Evolutionary conservation across 1,140 invertebrate genomes (phyloP).

Genomic region (Camponotus vicinus): DNA sequence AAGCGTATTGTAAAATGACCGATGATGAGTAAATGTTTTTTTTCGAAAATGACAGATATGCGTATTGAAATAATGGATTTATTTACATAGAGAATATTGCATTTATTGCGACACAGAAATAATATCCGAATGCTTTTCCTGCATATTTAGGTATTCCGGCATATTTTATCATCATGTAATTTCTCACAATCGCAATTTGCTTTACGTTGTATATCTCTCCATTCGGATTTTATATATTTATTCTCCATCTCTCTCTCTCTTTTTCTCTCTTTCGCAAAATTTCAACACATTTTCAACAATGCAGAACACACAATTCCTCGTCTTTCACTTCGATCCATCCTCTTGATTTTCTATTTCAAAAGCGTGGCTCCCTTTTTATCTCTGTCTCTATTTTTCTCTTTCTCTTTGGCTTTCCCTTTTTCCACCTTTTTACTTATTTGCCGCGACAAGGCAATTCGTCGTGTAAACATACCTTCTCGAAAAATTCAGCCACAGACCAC

Average conservation of each 20-base stretch:
- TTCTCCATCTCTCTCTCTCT: neutral
- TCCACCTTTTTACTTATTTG: constrained; percentile 53
- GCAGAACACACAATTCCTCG: neutral
- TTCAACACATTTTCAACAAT: neutral
- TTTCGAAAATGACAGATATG: neutral
- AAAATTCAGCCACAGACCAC: constrained; percentile 18
- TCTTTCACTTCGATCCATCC: constrained; percentile 14
- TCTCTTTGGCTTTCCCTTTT: neutral
- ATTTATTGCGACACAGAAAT: neutral
- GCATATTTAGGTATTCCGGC: neutral
- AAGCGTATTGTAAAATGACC: no score
- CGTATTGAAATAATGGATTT: neutral
- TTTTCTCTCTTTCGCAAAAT: neutral
- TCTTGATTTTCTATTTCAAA: constrained; percentile 15
- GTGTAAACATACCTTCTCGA: constrained; percentile 38
- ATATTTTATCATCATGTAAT: neutral
- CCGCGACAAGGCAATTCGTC: constrained; percentile 51
- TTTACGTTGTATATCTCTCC: neutral
- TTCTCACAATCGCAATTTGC: neutral
- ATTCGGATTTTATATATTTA: neutral
- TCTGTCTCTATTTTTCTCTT: neutral
- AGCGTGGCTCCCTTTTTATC: neutral
- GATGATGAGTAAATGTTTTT: no score
- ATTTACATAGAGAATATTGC: neutral
- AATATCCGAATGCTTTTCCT: neutral